Conservation (phyloP, 2,113 vertebrate species). For the Caloenas nicobarica region DNA sequence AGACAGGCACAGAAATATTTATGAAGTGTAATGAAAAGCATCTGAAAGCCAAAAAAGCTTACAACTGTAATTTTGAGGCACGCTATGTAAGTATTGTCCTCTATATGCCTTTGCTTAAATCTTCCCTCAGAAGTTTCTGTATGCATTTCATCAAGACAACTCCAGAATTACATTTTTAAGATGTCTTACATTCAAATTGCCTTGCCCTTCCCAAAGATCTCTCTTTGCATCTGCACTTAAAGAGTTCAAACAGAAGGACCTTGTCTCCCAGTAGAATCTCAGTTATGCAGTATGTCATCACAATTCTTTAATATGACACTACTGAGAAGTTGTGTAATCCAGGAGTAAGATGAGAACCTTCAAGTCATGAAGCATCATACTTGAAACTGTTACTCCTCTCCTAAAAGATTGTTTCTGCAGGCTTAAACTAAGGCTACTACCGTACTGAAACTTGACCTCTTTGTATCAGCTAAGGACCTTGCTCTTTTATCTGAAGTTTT, state of each 20-base stretch:
- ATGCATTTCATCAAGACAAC: neutral
- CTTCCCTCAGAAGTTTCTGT: neutral
- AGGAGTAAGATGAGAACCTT: neutral
- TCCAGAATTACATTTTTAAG: neutral
- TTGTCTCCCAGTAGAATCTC: neutral
- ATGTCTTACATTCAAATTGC: neutral
- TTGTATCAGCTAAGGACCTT: neutral
- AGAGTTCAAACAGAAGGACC: neutral
- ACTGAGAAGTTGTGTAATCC: neutral
- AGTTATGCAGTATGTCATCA: neutral
- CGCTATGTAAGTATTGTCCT: neutral
- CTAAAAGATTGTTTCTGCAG: neutral
- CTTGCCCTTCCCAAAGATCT: neutral
- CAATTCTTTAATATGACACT: neutral
- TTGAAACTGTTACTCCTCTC: neutral
- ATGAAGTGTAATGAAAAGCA: neutral
- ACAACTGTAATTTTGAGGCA: neutral
- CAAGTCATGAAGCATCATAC: fast-evolving
- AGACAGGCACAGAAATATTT: neutral
- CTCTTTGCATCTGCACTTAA: neutral
- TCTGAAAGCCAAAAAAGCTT: neutral
- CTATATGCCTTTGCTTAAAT: neutral
- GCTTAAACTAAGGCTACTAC: neutral
- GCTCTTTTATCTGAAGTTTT: neutral
- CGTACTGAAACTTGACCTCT: neutral